Evolutionary conservation across 2,888 invertebrate species (phyloP).

Genomic region (Strigamia transsilvanica): DNA sequence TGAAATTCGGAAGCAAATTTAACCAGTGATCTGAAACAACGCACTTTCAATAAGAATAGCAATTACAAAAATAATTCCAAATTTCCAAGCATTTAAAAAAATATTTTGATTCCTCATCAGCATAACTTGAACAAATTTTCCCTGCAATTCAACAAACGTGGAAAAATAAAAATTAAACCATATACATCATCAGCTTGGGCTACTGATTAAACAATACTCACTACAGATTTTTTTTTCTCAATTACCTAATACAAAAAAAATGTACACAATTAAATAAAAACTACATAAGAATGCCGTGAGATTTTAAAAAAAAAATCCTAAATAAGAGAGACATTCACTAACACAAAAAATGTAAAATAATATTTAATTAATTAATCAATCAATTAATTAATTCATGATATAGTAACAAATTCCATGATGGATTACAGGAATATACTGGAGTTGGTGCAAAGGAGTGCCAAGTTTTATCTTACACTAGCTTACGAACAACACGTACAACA

Average conservation of each 20-base stretch:
- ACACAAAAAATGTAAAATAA: conserved; percentile 14
- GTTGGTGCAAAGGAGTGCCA: conserved; percentile 23
- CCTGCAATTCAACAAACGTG: conserved; percentile 33
- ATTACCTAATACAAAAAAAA: background rate
- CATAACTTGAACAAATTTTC: conserved; percentile 53
- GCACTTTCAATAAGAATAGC: conserved; percentile 3
- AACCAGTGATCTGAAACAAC: conserved; percentile 30
- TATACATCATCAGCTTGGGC: background rate
- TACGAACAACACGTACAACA: conserved; percentile 20
- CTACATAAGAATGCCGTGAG: background rate
- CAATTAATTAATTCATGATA: too few species aligned
- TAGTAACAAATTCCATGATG: conserved; percentile 30
- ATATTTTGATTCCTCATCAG: conserved; percentile 52
- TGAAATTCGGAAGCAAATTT: background rate
- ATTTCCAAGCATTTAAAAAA: conserved; percentile 31
- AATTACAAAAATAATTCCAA: conserved; percentile 5
- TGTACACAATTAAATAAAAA: conserved; percentile 12
- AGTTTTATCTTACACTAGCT: conserved; percentile 14
- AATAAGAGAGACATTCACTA: conserved; percentile 30
- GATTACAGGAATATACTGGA: conserved; percentile 10
- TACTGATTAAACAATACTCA: background rate
- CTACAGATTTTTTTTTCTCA: background rate
- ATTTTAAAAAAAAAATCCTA: background rate
- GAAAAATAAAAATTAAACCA: conserved; percentile 43
- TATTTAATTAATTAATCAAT: background rate